These are phyloP conservation scores for Erpobdella octoculata DNA, from an alignment of 2,888 invertebrate species.

Conservation along the genomic window DNA sequence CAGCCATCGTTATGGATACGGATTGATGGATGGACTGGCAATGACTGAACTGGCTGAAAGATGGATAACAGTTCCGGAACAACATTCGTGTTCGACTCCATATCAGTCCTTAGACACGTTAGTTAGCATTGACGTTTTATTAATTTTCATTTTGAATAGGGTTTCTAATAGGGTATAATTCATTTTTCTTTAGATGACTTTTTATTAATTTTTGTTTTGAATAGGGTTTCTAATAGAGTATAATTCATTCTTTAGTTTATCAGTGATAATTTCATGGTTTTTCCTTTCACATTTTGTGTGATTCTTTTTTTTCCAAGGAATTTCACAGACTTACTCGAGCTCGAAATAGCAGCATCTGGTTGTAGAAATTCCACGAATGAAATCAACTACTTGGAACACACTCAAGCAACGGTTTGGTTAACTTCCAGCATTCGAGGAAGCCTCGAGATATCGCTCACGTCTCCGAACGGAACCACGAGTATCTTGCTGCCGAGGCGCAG, in stretches of 20 bases:
- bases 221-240: neutral
- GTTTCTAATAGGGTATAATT: neutral
- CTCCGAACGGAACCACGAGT: slow-evolving; percentile 41
- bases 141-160: neutral
- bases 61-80: slow-evolving; percentile 84
- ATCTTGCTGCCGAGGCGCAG: slow-evolving; percentile 59
- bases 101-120: slow-evolving; percentile 21
- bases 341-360: slow-evolving; percentile 42
- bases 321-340: slow-evolving; percentile 1
- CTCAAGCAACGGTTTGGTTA: slow-evolving; percentile 84
- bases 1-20: slow-evolving; percentile 94
- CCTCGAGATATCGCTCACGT: slow-evolving; percentile 64
- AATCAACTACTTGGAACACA: slow-evolving; percentile 90
- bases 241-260: neutral
- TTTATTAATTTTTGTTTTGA: neutral
- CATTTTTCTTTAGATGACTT: neutral
- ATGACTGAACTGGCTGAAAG: slow-evolving; percentile 79
- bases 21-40: slow-evolving; percentile 85
- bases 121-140: slow-evolving; percentile 2
- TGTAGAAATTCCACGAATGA: slow-evolving; percentile 51
- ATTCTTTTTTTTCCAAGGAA: slow-evolving; percentile 27
- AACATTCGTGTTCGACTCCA: slow-evolving; percentile 57
- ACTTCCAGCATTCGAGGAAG: slow-evolving; percentile 83
- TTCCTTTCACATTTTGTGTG: neutral
- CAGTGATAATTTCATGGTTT: neutral